These are phyloP conservation scores for Garra rufa DNA, from an alignment of 2,113 vertebrate species.

Conservation along the genomic window DNA sequence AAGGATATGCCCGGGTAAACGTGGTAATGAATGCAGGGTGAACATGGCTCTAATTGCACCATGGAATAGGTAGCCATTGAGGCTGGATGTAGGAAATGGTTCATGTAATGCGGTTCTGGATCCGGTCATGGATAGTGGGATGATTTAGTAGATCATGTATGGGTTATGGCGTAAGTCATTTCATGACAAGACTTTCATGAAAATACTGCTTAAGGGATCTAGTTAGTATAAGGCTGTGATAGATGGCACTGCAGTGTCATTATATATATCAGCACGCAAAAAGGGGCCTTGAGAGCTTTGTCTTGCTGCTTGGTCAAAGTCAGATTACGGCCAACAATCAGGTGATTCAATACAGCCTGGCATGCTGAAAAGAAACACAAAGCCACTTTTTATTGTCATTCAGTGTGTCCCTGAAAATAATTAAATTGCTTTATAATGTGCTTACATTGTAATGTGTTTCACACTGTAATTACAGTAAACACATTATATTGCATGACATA, in stretches of 20 bases:
- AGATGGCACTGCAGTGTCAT: neutral
- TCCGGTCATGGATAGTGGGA: conserved; percentile 5
- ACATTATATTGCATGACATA: neutral
- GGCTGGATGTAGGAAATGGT: conserved; percentile 15
- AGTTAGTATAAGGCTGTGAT: conserved; percentile 24
- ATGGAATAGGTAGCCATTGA: conserved; percentile 55
- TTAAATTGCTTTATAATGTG: neutral
- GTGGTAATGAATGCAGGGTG: conserved; percentile 66
- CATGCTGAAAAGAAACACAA: neutral
- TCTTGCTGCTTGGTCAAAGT: conserved; percentile 6
- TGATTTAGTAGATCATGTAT: conserved; percentile 26
- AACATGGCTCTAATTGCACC: conserved; percentile 67
- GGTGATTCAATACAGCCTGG: neutral
- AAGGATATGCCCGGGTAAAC: conserved; percentile 74
- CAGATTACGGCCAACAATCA: neutral
- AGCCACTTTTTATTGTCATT: neutral
- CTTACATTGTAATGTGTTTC: too few species aligned
- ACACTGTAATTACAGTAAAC: neutral
- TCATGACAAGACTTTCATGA: neutral
- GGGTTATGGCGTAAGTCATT: conserved; percentile 22
- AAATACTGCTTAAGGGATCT: conserved; percentile 4
- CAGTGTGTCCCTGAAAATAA: neutral
- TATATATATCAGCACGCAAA: conserved; percentile 1
- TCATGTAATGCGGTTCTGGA: conserved; percentile 8
- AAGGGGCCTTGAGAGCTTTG: neutral